Conservation (phyloP, 2,113 vertebrate species). For the Rhabdomys dilectus region DNA sequence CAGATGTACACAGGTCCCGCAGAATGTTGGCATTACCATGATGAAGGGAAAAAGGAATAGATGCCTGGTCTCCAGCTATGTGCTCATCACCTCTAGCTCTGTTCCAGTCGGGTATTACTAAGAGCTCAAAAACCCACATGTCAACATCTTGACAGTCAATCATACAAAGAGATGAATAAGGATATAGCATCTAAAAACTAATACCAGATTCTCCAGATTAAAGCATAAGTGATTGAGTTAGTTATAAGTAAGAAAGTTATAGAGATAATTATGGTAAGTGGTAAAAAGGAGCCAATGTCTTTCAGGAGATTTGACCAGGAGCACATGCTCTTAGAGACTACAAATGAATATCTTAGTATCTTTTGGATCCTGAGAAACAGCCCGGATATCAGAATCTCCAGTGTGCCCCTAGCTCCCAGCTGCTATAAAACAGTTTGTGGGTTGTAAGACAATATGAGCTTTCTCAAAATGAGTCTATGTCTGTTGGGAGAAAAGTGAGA, state of each 20-base stretch:
- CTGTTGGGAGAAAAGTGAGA: neutral
- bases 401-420: neutral
- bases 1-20: neutral
- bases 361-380: neutral
- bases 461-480: neutral
- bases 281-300: neutral
- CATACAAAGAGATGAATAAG: neutral
- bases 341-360: too few species aligned
- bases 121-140: neutral
- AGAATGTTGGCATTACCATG: neutral
- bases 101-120: neutral
- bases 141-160: neutral
- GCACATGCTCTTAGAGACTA: neutral
- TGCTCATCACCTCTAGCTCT: neutral
- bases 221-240: neutral
- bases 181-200: neutral
- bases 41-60: fast-evolving
- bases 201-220: neutral
- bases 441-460: neutral
- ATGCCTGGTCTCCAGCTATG: neutral
- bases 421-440: neutral
- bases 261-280: neutral
- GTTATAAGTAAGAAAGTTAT: neutral
- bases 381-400: neutral
- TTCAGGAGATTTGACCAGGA: neutral